Percentiles rank a stretch among this genome's conserved stretches.
Conservation (phyloP, 2,888 invertebrate genomes). For the Corythucha ciliata region DNA sequence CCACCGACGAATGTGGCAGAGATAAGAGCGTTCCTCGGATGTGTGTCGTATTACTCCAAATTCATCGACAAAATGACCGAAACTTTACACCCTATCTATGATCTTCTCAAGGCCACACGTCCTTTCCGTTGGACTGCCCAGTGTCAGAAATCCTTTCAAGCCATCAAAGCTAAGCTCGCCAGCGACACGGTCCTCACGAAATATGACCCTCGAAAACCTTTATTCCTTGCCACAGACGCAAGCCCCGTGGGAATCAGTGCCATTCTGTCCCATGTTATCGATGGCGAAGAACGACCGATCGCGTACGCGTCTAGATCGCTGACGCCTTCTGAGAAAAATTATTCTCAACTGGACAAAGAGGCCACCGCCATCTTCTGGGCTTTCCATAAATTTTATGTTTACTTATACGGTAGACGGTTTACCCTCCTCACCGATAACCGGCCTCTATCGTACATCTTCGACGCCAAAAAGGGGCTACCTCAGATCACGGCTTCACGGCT, state of each 20-base stretch:
- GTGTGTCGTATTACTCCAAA: constrained; percentile 19
- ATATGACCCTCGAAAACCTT: constrained; percentile 4
- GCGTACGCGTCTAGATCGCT: constrained; percentile 9
- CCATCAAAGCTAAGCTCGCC: constrained; percentile 12
- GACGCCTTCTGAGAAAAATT: constrained; percentile 12
- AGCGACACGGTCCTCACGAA: neutral
- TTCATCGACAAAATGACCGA: constrained; percentile 8
- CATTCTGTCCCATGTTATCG: constrained; percentile 11
- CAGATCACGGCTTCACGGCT: constrained; percentile 5
- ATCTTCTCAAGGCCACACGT: constrained; percentile 1
- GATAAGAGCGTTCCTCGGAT: constrained; percentile 11
- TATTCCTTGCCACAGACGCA: constrained; percentile 14
- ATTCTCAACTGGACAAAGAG: constrained; percentile 29
- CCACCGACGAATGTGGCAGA: neutral
- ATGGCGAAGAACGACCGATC: constrained; percentile 2
- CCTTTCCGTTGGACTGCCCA: constrained; percentile 5
- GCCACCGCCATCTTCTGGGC: constrained; percentile 36
- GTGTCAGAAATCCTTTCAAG: neutral
- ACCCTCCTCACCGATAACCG: constrained; percentile 39
- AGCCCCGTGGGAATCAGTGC: constrained; percentile 16
- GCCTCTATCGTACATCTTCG: constrained; percentile 34
- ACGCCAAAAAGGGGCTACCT: constrained; percentile 4
- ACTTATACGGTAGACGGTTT: constrained; percentile 39
- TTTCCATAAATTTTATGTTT: constrained; percentile 40
- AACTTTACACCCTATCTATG: constrained; percentile 6